These are phyloP conservation scores for Eolophus roseicapilla DNA, from an alignment of 2,113 vertebrate species.

Conservation along the genomic window DNA sequence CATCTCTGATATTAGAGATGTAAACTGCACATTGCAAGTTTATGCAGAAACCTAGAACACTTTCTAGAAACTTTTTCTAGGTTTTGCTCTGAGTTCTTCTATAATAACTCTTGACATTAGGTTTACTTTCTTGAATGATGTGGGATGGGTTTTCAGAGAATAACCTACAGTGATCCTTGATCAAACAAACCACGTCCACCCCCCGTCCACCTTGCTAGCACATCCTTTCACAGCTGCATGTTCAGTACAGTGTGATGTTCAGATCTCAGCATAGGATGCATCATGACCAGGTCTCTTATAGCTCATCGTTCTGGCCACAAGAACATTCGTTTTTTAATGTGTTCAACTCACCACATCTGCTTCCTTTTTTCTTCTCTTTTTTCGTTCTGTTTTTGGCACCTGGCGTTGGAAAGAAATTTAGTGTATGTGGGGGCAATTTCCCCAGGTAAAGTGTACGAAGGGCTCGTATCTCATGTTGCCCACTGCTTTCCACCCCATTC, in stretches of 20 bases:
- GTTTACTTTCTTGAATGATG: background rate
- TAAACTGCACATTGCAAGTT: background rate
- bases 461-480: background rate
- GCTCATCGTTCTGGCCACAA: background rate
- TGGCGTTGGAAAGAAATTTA: slow-evolving; percentile 25
- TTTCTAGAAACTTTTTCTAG: background rate
- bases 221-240: rapidly evolving
- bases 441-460: background rate
- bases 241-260: background rate
- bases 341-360: slow-evolving; percentile 85
- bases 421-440: background rate
- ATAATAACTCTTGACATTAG: background rate
- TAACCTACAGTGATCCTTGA: background rate
- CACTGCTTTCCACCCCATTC: background rate
- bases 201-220: rapidly evolving
- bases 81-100: background rate
- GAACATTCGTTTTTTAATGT: background rate
- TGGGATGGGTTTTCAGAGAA: background rate
- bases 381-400: slow-evolving; percentile 88
- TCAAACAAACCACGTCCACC: background rate
- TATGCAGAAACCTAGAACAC: background rate
- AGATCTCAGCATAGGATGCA: rapidly evolving
- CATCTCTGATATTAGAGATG: background rate
- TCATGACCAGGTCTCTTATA: background rate
- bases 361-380: slow-evolving; percentile 97